Evolutionary conservation across 2,888 invertebrate species (phyloP).

Genomic region (Clusia tigrina): DNA sequence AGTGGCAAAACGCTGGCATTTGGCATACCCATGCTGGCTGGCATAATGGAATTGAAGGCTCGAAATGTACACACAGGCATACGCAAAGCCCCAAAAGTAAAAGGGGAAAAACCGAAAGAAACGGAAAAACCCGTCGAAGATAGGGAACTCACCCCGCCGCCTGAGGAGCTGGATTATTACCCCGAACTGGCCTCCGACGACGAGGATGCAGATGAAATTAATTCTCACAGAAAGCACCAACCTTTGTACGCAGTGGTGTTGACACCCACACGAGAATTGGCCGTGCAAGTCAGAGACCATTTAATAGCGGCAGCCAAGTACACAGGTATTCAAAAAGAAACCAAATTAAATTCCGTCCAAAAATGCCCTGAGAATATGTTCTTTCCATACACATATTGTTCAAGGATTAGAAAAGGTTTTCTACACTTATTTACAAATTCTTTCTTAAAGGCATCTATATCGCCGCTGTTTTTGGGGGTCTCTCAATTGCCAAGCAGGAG

Average conservation of each 20-base stretch:
- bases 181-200: conserved; percentile 41
- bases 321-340: too few species aligned
- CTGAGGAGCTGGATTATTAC: conserved; percentile 49
- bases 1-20: conserved; percentile 99
- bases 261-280: conserved; percentile 95
- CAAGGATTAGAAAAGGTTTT: neutral
- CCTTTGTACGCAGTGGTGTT: conserved; percentile 83
- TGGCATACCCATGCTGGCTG: conserved; percentile 90
- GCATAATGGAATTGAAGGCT: conserved; percentile 77
- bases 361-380: too few species aligned
- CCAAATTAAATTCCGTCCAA: too few species aligned
- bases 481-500: conserved; percentile 93
- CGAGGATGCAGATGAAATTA: conserved; percentile 43
- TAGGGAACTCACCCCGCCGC: conserved; percentile 63
- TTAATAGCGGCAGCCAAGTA: conserved; percentile 80
- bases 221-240: conserved; percentile 22
- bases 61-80: conserved; percentile 59
- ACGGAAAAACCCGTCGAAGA: conserved; percentile 41
- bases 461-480: conserved; percentile 90
- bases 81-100: conserved; percentile 47
- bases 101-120: conserved; percentile 29
- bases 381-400: neutral
- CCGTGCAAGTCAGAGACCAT: conserved; percentile 92
- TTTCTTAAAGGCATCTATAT: conserved; percentile 68
- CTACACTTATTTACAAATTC: neutral